Evolutionary conservation across 2,888 invertebrate genomes (phyloP), one percentile per base, ranked within the genome.

Genomic region (Perdita meconis): DNA sequence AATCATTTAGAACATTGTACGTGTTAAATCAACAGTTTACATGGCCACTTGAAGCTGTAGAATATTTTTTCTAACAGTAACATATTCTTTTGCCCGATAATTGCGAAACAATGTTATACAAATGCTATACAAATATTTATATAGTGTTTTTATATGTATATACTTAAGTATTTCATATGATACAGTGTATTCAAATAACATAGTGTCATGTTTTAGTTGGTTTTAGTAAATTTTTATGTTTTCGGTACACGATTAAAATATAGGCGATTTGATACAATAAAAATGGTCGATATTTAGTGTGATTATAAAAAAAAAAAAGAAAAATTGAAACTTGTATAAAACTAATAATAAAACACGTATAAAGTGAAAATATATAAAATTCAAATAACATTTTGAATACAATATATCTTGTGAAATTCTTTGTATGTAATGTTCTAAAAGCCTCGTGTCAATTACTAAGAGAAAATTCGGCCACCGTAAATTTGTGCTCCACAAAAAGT

Each of bases 71-170:
- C 69, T 64, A 53, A 63, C 61, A 74, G 53, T 63, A 60, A 74
- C 57, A 65, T 75, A 74, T 60, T 12, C 30, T 56, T 30, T 63
- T 60, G 57, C 47, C 47, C 12, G 26, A 38, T 50, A 36, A 55
- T 57, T 74, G 50, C 44, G 34, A 79, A 79, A 73, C 51, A 65
- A 78, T 69, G 42, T 78, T 40, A 13, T 67, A 63, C 64, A 51
- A 36, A 64, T 68, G 59, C 63, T 80, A 69, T 78, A 73, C 69
- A 66, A 69, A 66, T 70, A 66, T 63, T 75, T 70, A 70, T 70
- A 70, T 36, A 55, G 53, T 78, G 67, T 69, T 56, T 40, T 59
- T 56, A 50, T 69, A 47, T 64, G 22, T 55, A 68, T 74, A 36
- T 42, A 34, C 13, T n/a, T 47, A 59, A 64, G 64, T 53, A 53